Evolutionary conservation across 2,888 invertebrate genomes (phyloP), one percentile per base, ranked within the genome.

Genomic region (Epistrophe grossulariae): DNA sequence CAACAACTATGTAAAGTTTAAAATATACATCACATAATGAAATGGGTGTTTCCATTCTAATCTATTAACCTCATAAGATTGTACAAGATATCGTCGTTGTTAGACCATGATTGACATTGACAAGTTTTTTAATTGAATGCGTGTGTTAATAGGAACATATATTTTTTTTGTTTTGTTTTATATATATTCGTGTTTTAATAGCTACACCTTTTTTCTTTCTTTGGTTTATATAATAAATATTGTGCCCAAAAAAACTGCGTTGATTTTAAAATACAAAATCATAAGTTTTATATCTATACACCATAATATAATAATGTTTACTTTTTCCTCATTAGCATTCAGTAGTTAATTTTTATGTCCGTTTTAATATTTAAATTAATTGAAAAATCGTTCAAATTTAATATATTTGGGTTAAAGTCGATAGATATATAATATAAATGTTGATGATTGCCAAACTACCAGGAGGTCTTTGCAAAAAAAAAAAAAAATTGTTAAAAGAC

Each of bases 41-140:
- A 45, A 66, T 66, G 66, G 66, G 66, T 66, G 64, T 66, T 66
- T 31, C 48, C 66, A 24, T 28, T 66, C 19, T 66, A 66, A 66
- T 66, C 66, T 35, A 50, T 66, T 50, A 50, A 50, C 11, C 31
- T 17, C 31, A 40, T 40, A 35, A 45, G 31, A 50, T 66, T 35
- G 35, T 35, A 35, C 8, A 35, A 35, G 35, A 35, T 66, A 66
- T 66, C 19, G 8, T 7, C 6, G 35, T 35, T 35, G 13, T 10
- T 4, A 50, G 28, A n/a, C 48, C 50, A 3, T 66, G 48, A 66
- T 50, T 66, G 66, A 66, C 66, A 66, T 66, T 66, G 66, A 66
- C 50, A 66, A 66, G 66, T 35, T 66, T 45, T n/a, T 64, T 48
- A 50, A 50, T 66, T 66, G 50, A 66, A 50, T 31, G 48, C 13